These are phyloP conservation scores for Picus viridis DNA, from an alignment of 2,797 vertebrate species.

Conservation along the genomic window DNA sequence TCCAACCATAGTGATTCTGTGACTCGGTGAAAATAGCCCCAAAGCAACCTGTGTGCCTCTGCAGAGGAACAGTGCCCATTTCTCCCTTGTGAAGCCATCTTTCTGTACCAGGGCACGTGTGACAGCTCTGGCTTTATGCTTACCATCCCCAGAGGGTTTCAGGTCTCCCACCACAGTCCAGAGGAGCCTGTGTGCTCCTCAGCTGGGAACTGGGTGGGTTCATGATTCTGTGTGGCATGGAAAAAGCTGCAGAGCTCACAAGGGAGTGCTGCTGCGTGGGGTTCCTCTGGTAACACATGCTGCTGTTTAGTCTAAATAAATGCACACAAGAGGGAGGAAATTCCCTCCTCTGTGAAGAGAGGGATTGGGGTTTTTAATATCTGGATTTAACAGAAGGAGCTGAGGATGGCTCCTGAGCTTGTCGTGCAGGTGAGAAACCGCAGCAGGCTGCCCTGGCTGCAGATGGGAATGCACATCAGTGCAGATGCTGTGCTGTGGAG, in stretches of 20 bases:
- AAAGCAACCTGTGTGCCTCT: not conserved
- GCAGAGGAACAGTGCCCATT: not conserved
- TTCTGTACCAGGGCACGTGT: not conserved
- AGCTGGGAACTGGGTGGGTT: not conserved
- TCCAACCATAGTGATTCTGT: too few relatives aligned
- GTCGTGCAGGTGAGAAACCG: not conserved
- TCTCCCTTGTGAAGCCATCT: fast-evolving
- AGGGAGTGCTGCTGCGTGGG: not conserved
- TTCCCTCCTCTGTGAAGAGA: not conserved
- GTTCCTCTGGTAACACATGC: not conserved
- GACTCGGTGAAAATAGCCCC: not conserved
- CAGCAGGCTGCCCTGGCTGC: not conserved
- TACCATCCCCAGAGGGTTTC: fast-evolving
- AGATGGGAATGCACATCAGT: not conserved
- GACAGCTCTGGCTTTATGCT: not conserved
- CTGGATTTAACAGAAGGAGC: not conserved
- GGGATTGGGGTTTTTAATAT: not conserved
- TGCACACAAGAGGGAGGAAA: not conserved
- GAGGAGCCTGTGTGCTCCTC: not conserved
- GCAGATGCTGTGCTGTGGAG: fast-evolving
- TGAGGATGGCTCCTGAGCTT: fast-evolving
- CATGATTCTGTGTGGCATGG: not conserved
- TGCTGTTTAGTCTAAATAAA: not conserved
- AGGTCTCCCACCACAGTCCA: not conserved
- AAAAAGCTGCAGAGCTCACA: not conserved